A percentile compares a stretch with the other conserved stretches of the same genome.
phyloP scores from a whole-genome alignment of 1,140 invertebrate species.

The Diabrotica undecimpunctata region DNA sequence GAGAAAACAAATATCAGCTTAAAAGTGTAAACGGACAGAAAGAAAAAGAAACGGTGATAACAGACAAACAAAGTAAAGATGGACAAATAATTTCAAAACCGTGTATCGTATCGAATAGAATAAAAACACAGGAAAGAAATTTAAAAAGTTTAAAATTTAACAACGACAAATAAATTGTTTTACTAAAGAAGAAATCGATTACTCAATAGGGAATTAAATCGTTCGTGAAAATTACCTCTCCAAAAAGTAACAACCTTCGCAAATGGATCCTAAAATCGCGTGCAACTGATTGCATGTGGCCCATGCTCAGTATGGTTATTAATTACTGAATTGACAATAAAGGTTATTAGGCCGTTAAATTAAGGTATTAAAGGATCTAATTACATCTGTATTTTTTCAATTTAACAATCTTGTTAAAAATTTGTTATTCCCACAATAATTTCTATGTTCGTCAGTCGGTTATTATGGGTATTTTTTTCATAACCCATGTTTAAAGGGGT shows the following conservation, averaged over 20 bases:
- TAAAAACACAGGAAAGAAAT: too few species aligned
- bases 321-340: constrained; percentile 3
- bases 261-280: background rate
- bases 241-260: background rate
- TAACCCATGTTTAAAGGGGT: background rate
- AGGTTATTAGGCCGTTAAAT: background rate
- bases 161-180: too few species aligned
- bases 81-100: too few species aligned
- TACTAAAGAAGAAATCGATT: too few species aligned
- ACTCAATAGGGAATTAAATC: background rate
- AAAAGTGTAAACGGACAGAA: too few species aligned
- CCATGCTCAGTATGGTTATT: background rate
- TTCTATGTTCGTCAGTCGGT: background rate
- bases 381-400: background rate
- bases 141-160: too few species aligned
- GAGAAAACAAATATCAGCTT: too few species aligned
- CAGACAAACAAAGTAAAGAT: too few species aligned
- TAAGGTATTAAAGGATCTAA: background rate
- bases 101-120: too few species aligned
- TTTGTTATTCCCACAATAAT: constrained; percentile 3
- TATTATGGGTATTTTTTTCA: background rate
- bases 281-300: background rate
- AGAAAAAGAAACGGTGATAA: too few species aligned
- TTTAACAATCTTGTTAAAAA: constrained; percentile 1
- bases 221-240: background rate